phyloP scores from a whole-genome alignment of 2,797 vertebrate genomes.

The Eremophila alpestris region DNA sequence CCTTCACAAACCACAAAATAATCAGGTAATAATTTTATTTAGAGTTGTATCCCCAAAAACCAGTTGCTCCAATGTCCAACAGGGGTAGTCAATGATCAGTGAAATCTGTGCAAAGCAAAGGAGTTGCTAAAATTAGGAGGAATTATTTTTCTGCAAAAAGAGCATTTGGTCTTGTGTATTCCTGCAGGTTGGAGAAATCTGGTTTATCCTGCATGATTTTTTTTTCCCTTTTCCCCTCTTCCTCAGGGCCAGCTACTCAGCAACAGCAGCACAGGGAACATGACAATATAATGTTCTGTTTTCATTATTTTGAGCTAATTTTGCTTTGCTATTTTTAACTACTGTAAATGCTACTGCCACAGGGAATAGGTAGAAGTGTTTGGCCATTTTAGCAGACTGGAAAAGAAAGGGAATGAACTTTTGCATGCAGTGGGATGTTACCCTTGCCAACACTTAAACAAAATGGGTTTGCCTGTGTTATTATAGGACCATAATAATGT shows the following conservation, averaged over 20 bases:
- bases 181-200: not conserved
- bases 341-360: slow-evolving; percentile 20
- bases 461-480: slow-evolving; percentile 54
- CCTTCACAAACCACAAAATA: not conserved
- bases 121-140: not conserved
- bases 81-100: not conserved
- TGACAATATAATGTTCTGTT: not conserved
- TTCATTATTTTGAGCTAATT: slow-evolving; percentile 26
- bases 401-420: slow-evolving; percentile 50
- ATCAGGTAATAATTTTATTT: not conserved
- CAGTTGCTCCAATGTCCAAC: not conserved
- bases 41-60: accelerated
- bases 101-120: not conserved
- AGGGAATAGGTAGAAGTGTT: slow-evolving; percentile 53
- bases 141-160: not conserved
- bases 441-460: slow-evolving; percentile 38
- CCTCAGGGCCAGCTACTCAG: not conserved
- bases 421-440: slow-evolving; percentile 9
- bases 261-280: not conserved
- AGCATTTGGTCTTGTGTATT: not conserved
- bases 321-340: slow-evolving; percentile 50
- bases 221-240: not conserved
- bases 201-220: not conserved
- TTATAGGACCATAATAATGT: slow-evolving; percentile 56
- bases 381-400: slow-evolving; percentile 33